These are phyloP conservation scores for Salvelinus sp. DNA, from an alignment of 2,113 vertebrate species.

Conservation along the genomic window DNA sequence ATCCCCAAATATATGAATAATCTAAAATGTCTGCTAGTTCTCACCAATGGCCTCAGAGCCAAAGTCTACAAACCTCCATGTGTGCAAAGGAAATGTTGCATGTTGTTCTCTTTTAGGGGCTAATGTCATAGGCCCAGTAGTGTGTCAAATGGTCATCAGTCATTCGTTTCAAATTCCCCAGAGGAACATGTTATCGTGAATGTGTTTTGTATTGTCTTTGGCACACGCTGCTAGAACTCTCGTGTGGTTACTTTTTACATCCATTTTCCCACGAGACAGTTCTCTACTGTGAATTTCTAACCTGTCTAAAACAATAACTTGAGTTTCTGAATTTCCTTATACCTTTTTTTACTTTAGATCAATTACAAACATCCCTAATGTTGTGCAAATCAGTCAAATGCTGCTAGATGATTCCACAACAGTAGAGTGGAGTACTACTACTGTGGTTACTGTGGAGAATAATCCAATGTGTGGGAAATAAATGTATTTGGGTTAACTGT, in stretches of 20 bases:
- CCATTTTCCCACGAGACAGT: not conserved
- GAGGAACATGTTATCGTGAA: not conserved
- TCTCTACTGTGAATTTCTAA: not conserved
- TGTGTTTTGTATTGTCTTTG: not conserved
- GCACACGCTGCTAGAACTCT: not conserved
- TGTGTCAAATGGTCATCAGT: not conserved
- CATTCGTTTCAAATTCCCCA: not conserved
- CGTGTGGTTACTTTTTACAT: not conserved
- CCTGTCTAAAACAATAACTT: not conserved
- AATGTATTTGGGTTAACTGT: constrained; percentile 79
- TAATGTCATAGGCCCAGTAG: not conserved
- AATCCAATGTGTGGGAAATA: constrained; percentile 62
- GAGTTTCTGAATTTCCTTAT: not conserved
- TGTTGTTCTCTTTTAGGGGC: not conserved
- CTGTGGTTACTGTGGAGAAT: not conserved
- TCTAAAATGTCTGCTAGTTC: not conserved
- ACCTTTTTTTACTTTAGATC: not conserved
- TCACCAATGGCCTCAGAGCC: constrained; percentile 1
- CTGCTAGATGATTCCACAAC: not conserved
- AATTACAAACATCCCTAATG: not conserved
- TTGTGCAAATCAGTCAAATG: not conserved
- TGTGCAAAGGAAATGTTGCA: not conserved
- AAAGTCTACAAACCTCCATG: not conserved
- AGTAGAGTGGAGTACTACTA: not conserved
- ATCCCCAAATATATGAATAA: constrained; percentile 19